These are phyloP conservation scores for Pollenia angustigena DNA, from an alignment of 2,888 invertebrate species.

Conservation along the genomic window DNA sequence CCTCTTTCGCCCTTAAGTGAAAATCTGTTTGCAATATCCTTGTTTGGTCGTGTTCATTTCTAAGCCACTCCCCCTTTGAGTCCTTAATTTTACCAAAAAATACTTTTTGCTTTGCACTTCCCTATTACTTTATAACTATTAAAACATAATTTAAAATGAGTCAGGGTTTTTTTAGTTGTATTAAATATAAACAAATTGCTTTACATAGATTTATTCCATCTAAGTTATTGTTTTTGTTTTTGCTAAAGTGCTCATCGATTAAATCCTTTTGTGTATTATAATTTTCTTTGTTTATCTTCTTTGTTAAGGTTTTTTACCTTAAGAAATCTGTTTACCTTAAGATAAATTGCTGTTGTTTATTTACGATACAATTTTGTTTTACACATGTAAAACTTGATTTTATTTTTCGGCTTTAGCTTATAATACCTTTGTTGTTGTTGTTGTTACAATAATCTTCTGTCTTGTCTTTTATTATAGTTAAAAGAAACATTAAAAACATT, in stretches of 20 bases:
- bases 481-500: constrained; percentile 7
- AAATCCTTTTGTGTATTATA: constrained; percentile 53
- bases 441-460: constrained; percentile 40
- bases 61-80: too few relatives aligned
- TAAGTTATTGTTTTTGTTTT: constrained; percentile 3
- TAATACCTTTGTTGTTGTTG: constrained; percentile 23
- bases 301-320: constrained; percentile 40
- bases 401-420: background rate
- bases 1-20: too few relatives aligned
- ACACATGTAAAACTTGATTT: constrained; percentile 51
- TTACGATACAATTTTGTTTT: constrained; percentile 22
- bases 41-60: too few relatives aligned
- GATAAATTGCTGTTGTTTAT: constrained; percentile 57
- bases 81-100: too few relatives aligned
- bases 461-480: constrained; percentile 46
- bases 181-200: constrained; percentile 67
- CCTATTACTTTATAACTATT: too few relatives aligned
- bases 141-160: background rate
- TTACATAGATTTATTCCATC: constrained; percentile 33
- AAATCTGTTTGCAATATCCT: too few relatives aligned
- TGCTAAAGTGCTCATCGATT: background rate
- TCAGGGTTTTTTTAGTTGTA: constrained; percentile 31
- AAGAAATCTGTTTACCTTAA: constrained; percentile 51
- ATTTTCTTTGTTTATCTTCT: constrained; percentile 18
- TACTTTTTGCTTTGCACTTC: too few relatives aligned